These are phyloP conservation scores for Petrocephalus zakoni DNA, from an alignment of 2,113 vertebrate genomes.

Conservation along the genomic window DNA sequence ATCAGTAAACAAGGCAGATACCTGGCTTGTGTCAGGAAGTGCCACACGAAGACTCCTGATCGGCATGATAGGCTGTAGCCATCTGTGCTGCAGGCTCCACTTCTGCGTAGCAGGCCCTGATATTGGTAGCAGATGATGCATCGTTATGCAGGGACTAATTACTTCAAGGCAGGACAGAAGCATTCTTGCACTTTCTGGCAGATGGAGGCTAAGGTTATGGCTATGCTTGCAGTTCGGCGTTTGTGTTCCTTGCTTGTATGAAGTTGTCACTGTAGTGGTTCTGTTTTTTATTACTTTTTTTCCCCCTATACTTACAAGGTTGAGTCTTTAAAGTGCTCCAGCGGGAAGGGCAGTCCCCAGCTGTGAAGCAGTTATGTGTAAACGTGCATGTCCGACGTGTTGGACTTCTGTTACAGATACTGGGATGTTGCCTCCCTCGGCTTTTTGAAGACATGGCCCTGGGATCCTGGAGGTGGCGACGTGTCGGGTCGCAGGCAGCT, in stretches of 20 bases:
- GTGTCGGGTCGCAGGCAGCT: neutral
- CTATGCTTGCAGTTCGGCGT: neutral
- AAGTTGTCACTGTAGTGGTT: neutral
- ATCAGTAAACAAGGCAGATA: conserved; percentile 24
- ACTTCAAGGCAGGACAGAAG: conserved; percentile 35
- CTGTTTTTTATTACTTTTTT: neutral
- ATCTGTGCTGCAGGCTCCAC: conserved; percentile 33
- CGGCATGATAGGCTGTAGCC: neutral
- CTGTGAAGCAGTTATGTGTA: neutral
- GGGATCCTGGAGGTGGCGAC: neutral
- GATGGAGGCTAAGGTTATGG: neutral
- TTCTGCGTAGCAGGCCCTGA: conserved; percentile 1
- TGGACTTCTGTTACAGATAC: neutral
- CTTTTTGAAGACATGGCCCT: neutral
- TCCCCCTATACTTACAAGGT: neutral
- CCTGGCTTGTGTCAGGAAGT: conserved; percentile 30
- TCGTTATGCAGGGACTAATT: conserved; percentile 33
- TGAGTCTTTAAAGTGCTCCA: neutral
- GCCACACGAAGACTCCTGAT: conserved; percentile 24
- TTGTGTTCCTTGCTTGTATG: neutral
- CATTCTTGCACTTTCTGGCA: conserved; percentile 3
- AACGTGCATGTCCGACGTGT: neutral
- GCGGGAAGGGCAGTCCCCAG: neutral
- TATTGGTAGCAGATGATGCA: conserved; percentile 34
- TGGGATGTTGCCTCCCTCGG: neutral